Base-by-base conservation (phyloP, 2,888 invertebrate genomes). In the Xestobium rufovillosum region DNA sequence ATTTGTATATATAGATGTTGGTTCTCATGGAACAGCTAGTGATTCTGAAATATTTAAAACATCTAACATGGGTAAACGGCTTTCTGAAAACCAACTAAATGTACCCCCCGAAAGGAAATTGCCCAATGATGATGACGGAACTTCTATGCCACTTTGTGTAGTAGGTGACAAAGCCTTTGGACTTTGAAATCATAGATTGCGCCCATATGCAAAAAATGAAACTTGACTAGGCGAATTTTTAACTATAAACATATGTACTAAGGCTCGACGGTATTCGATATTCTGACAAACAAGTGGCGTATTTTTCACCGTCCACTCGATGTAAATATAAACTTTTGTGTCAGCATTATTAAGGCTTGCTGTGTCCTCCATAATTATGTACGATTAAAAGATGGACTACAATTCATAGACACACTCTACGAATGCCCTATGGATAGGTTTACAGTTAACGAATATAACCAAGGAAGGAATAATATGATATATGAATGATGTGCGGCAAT, bases 81-180 rank as follows among this genome's bases (percentile, higher is more conserved):
- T 51, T 16, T 34, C 27, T 4, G 36, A 45, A 28, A 49, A 48
- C 31, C 31, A 17, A 33, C 34, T 48, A 39, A 41, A 50, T 41
- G 41, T 54, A 36, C 49, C 50, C 10, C n/a, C 27, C 27, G 45
- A 43, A 44, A 46, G 41, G 39, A 28, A 40, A 19, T 44, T 54
- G 39, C 48, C 49, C 26, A 42, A 47, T 43, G 51, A 52, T 39
- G 38, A 53, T 36, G 36, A 41, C 25, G 48, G 50, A 43, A 14
- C 38, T 17, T 38, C 40, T 28, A 50, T 55, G 32, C 53, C 53
- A 38, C 44, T 46, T 39, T 48, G 31, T 45, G 37, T 55, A 33
- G 52, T 55, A 26, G 53, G 43, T 13, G 56, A 57, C 45, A 55
- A 57, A 42, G 56, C 53, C 14, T 56, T 55, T 48, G 52, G 51